Percentiles rank a stretch among this genome's conserved stretches.
phyloP scores from a whole-genome alignment of 2,113 vertebrate species.

The Speoplatyrhinus poulsoni region DNA sequence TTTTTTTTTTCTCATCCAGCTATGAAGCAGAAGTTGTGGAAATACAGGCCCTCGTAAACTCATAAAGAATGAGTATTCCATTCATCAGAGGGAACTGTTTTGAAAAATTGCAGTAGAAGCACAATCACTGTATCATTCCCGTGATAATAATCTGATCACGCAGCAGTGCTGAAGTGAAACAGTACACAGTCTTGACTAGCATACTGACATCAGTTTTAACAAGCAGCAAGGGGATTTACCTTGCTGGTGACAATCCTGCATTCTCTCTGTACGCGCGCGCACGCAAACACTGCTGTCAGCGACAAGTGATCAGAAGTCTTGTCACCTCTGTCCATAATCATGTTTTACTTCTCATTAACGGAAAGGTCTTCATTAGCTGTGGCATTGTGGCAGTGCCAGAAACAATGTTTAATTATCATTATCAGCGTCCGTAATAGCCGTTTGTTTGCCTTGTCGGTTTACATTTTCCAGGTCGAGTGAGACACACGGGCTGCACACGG shows the following conservation, averaged over 20 bases:
- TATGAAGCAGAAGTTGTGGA: conserved; percentile 21
- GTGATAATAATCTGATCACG: conserved; percentile 51
- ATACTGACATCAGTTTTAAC: conserved; percentile 55
- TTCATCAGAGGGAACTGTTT: not conserved
- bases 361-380: conserved; percentile 65
- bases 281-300: conserved; percentile 29
- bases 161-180: conserved; percentile 42
- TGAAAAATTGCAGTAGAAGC: conserved; percentile 32
- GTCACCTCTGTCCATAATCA: conserved; percentile 56
- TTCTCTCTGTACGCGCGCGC: not conserved
- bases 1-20: conserved; percentile 1
- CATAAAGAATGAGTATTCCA: conserved; percentile 20
- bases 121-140: conserved; percentile 42
- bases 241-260: conserved; percentile 42
- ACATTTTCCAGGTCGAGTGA: conserved; percentile 55
- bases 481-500: conserved; percentile 23
- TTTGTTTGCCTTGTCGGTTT: conserved; percentile 68
- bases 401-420: conserved; percentile 65
- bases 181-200: conserved; percentile 28
- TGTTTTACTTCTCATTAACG: conserved; percentile 63
- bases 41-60: conserved; percentile 30
- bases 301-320: conserved; percentile 51
- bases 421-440: conserved; percentile 61
- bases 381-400: conserved; percentile 43
- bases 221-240: conserved; percentile 55